These are phyloP conservation scores for Noctua janthe DNA, from an alignment of 2,888 invertebrate species.

Conservation along the genomic window DNA sequence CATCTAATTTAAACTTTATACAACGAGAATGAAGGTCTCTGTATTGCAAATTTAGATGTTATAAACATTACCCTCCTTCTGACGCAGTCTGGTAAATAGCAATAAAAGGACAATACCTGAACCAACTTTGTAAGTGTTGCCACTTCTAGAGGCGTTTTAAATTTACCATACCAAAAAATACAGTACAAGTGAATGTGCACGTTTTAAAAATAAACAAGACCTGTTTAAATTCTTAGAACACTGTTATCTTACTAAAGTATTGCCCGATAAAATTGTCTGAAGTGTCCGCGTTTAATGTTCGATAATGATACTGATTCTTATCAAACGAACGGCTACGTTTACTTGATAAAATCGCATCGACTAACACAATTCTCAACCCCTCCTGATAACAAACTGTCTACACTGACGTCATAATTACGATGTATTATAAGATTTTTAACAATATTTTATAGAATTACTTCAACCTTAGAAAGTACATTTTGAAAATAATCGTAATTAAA, in stretches of 20 bases:
- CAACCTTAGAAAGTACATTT: background rate
- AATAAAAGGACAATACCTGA: too few species aligned
- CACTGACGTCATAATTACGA: background rate
- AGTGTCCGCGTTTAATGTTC: background rate
- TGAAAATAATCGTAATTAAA: background rate
- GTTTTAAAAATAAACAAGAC: slow-evolving; percentile 24
- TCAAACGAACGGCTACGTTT: background rate
- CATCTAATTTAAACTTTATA: background rate
- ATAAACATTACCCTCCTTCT: too few species aligned
- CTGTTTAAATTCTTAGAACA: slow-evolving; percentile 13
- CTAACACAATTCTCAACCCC: background rate
- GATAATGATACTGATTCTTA: background rate
- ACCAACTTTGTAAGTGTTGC: background rate
- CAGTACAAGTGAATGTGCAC: slow-evolving; percentile 11
- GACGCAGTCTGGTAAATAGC: too few species aligned
- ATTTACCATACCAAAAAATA: background rate
- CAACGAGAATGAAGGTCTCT: background rate
- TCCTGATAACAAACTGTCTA: background rate
- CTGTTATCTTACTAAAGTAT: slow-evolving; percentile 10
- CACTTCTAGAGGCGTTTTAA: background rate
- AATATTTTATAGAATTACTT: background rate
- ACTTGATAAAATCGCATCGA: background rate
- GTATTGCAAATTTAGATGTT: background rate
- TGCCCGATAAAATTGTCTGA: slow-evolving; percentile 7
- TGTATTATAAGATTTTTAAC: background rate